A percentile compares a stretch with the other conserved stretches of the same genome.
Conservation (phyloP, 2,797 vertebrate species). For the Lycodopsis pacificus region DNA sequence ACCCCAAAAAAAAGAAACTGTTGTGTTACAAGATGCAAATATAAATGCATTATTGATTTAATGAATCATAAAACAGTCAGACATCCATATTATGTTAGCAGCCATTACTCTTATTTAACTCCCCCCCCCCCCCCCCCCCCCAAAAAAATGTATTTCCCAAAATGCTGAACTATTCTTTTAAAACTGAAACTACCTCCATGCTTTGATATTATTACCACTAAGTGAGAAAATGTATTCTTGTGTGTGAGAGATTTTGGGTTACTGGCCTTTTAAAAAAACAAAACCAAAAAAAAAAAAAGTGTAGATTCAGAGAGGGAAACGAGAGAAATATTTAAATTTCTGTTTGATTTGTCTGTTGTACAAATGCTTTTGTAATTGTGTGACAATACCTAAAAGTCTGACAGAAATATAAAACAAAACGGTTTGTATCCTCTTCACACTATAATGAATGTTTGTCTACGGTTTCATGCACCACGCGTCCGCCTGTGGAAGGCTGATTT, state of each 20-base stretch:
- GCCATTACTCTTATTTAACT: too few relatives aligned
- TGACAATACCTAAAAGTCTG: not conserved
- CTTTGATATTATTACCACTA: not conserved
- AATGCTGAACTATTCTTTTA: not conserved
- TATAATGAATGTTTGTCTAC: slow-evolving; percentile 13
- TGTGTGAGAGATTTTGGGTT: not conserved
- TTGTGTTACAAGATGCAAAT: not conserved
- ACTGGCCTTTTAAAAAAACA: not conserved
- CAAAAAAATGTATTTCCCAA: not conserved
- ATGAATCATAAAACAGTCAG: not conserved
- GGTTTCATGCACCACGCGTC: slow-evolving; percentile 21
- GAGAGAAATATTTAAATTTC: not conserved
- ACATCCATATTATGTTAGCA: not conserved
- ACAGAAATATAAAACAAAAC: not conserved
- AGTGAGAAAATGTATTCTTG: not conserved
- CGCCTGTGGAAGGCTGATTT: slow-evolving; percentile 47
- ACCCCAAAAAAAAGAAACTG: not conserved
- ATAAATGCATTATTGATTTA: not conserved
- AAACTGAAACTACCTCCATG: not conserved
- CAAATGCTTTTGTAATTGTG: not conserved
- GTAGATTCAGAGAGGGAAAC: not conserved
- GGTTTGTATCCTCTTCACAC: not conserved
- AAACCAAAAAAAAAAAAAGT: too few relatives aligned
- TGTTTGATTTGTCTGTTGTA: slow-evolving; percentile 1
- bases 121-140: too few relatives aligned